Evolutionary conservation across 2,113 vertebrate genomes (phyloP).

Genomic region (Bos javanicus): DNA sequence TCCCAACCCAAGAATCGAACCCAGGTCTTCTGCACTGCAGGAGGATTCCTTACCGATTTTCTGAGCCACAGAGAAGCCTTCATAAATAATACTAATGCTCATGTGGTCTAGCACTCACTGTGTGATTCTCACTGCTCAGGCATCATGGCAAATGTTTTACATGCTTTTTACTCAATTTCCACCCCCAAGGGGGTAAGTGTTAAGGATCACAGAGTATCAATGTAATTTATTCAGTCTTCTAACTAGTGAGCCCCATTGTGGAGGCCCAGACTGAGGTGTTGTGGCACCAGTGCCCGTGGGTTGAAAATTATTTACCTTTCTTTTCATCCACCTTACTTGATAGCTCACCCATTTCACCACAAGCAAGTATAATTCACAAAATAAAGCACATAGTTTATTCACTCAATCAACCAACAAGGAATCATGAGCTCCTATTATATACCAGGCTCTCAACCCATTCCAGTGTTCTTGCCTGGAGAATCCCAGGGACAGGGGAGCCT

Average conservation of each 20-base stretch:
- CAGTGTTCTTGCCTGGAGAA: no score
- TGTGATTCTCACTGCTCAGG: background rate
- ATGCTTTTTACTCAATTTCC: background rate
- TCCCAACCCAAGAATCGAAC: background rate
- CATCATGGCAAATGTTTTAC: background rate
- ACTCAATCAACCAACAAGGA: background rate
- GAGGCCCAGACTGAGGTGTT: background rate
- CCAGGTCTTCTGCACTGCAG: background rate
- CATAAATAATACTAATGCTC: background rate
- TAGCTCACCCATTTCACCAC: background rate
- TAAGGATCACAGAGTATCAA: background rate
- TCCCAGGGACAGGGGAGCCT: no score
- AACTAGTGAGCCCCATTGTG: rapidly evolving
- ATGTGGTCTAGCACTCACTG: background rate
- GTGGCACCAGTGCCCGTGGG: background rate
- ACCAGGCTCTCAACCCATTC: background rate
- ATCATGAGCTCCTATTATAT: background rate
- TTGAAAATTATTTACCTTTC: background rate
- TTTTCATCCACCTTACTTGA: background rate
- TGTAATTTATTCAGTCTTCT: background rate
- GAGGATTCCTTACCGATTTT: background rate
- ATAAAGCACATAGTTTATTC: background rate
- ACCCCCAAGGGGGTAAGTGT: background rate
- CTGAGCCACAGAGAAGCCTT: background rate
- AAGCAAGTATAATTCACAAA: background rate